phyloP scores from a whole-genome alignment of 2,113 vertebrate genomes.

The Oreochromis spilurus region DNA sequence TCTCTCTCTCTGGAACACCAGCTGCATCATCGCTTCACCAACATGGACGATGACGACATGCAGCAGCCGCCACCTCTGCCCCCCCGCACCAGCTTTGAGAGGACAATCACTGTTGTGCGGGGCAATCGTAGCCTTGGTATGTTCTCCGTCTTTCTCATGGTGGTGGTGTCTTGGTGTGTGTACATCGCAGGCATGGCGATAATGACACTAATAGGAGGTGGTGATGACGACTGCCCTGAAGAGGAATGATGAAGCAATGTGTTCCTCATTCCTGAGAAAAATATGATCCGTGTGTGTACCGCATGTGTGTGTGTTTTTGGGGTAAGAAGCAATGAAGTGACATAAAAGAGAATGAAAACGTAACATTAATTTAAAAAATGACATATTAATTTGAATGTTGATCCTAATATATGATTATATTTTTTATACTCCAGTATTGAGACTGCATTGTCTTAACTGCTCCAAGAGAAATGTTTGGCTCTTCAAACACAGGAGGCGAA shows the following conservation, averaged over 20 bases:
- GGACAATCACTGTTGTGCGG: constrained; percentile 87
- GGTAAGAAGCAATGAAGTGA: neutral
- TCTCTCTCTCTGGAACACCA: constrained; percentile 61
- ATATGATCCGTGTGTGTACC: neutral
- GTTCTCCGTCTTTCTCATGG: constrained; percentile 66
- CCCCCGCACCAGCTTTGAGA: constrained; percentile 76
- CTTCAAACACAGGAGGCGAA: neutral
- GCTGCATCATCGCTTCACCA: constrained; percentile 56
- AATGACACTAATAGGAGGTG: constrained; percentile 56
- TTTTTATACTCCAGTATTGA: constrained; percentile 8
- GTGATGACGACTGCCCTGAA: constrained; percentile 49
- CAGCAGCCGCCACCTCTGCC: constrained; percentile 41
- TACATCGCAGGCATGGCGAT: constrained; percentile 65
- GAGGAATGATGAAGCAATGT: constrained; percentile 45
- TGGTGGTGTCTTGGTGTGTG: constrained; percentile 55
- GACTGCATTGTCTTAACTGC: neutral
- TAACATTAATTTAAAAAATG: neutral
- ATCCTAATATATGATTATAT: neutral
- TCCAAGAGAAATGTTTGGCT: neutral
- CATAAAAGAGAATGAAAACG: neutral
- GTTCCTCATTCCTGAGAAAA: neutral
- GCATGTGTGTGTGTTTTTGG: neutral
- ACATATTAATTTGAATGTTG: neutral
- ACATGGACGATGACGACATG: constrained; percentile 54
- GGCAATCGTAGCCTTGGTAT: constrained; percentile 96